These are phyloP conservation scores for Fissipunctia ypsillon DNA, from an alignment of 2,888 invertebrate species.

Conservation along the genomic window DNA sequence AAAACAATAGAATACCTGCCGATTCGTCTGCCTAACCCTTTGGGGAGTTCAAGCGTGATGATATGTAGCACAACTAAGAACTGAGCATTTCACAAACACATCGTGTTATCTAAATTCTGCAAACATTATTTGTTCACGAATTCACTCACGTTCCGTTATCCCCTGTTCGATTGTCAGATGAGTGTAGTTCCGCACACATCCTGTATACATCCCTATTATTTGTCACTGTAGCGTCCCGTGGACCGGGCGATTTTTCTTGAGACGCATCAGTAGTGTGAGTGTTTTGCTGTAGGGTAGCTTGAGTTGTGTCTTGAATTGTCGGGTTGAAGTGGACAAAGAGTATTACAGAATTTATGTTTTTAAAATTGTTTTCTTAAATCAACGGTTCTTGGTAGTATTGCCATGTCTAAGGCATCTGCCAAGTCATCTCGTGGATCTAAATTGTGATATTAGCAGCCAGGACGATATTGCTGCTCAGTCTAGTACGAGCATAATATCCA, in stretches of 20 bases:
- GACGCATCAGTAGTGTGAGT: constrained; percentile 32
- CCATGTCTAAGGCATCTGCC: too few relatives aligned
- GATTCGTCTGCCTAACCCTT: too few relatives aligned
- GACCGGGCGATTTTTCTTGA: constrained; percentile 66
- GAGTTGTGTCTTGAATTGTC: constrained; percentile 40
- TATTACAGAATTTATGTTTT: neutral
- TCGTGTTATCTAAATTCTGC: constrained; percentile 21
- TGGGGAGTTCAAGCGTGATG: too few relatives aligned
- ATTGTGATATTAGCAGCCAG: too few relatives aligned
- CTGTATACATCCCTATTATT: constrained; percentile 60
- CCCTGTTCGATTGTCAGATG: constrained; percentile 56
- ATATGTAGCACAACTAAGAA: neutral
- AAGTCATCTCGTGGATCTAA: too few relatives aligned
- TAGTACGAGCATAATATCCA: too few relatives aligned
- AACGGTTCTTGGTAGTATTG: too few relatives aligned
- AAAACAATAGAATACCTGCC: neutral
- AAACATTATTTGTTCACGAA: constrained; percentile 53
- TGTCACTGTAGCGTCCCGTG: constrained; percentile 62
- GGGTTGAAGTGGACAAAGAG: neutral
- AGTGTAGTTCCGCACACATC: constrained; percentile 51
- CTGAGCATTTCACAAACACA: constrained; percentile 33
- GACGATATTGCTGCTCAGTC: too few relatives aligned
- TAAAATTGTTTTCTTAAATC: too few relatives aligned
- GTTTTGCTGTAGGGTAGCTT: constrained; percentile 27
- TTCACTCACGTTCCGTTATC: constrained; percentile 62